These are phyloP conservation scores for Glyptemys insculpta DNA, from an alignment of 2,797 vertebrate species.

Conservation along the genomic window DNA sequence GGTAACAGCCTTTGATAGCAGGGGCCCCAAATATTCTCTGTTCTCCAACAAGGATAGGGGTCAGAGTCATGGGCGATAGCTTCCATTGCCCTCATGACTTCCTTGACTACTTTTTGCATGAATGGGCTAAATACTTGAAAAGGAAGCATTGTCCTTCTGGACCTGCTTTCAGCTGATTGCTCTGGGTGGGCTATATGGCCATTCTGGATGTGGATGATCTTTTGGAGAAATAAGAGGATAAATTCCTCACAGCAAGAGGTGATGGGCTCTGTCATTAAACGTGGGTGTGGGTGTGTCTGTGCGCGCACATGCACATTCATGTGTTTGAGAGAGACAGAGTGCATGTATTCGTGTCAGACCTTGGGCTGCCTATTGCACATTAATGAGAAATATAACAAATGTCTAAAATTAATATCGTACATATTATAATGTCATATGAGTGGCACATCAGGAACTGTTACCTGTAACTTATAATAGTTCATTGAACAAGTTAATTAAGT, in stretches of 20 bases:
- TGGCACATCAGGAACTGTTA: fast-evolving
- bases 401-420: fast-evolving
- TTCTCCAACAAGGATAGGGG: not conserved
- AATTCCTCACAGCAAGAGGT: not conserved
- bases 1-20: not conserved
- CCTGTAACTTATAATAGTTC: not conserved
- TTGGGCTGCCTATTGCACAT: fast-evolving
- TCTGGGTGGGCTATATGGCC: not conserved
- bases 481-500: not conserved
- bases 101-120: not conserved
- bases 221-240: not conserved
- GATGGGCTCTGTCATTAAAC: not conserved
- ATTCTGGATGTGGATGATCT: not conserved
- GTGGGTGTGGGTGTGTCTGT: fast-evolving
- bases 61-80: not conserved
- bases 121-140: not conserved
- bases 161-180: not conserved
- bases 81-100: not conserved
- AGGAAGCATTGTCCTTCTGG: not conserved
- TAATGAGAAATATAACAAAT: not conserved
- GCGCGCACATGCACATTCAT: fast-evolving
- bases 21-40: not conserved
- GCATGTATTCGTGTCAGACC: not conserved
- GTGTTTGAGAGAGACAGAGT: not conserved
- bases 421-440: fast-evolving